These are phyloP conservation scores for Dendroctonus ponderosae DNA, from an alignment of 1,140 invertebrate genomes.

Conservation along the genomic window DNA sequence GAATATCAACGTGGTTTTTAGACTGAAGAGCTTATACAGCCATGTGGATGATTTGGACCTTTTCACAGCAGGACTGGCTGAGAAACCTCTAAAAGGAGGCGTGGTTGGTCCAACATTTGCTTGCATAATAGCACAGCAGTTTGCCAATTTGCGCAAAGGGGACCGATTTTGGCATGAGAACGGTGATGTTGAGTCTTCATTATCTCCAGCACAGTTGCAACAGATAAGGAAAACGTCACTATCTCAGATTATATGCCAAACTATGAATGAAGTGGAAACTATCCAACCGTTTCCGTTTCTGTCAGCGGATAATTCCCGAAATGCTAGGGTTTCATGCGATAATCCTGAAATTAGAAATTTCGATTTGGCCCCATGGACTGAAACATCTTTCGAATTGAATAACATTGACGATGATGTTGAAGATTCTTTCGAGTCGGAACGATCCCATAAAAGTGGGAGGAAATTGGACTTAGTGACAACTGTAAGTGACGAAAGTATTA, in stretches of 20 bases:
- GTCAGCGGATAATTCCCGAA: slow-evolving; percentile 60
- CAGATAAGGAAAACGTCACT: slow-evolving; percentile 80
- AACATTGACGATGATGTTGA: slow-evolving; percentile 23
- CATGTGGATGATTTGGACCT: slow-evolving; percentile 85
- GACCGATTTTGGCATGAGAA: slow-evolving; percentile 95
- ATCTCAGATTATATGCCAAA: slow-evolving; percentile 83
- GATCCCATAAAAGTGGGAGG: slow-evolving; percentile 7
- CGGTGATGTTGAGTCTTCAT: slow-evolving; percentile 67
- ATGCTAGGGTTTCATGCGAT: slow-evolving; percentile 66
- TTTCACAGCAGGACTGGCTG: slow-evolving; percentile 85
- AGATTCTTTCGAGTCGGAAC: slow-evolving; percentile 13
- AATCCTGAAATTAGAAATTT: slow-evolving; percentile 69
- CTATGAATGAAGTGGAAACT: slow-evolving; percentile 70
- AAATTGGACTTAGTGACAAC: not conserved
- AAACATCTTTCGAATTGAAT: slow-evolving; percentile 46
- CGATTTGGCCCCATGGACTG: slow-evolving; percentile 63
- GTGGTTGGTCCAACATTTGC: slow-evolving; percentile 93
- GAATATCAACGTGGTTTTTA: slow-evolving; percentile 62
- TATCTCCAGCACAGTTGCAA: slow-evolving; percentile 79
- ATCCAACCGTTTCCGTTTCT: slow-evolving; percentile 77
- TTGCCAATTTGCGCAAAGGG: slow-evolving; percentile 80
- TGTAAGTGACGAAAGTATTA: not conserved
- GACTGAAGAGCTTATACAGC: slow-evolving; percentile 65
- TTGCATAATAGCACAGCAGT: slow-evolving; percentile 93
- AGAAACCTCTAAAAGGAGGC: slow-evolving; percentile 76